Conservation (phyloP, 2,888 invertebrate genomes). For the Drosophila birchii region DNA sequence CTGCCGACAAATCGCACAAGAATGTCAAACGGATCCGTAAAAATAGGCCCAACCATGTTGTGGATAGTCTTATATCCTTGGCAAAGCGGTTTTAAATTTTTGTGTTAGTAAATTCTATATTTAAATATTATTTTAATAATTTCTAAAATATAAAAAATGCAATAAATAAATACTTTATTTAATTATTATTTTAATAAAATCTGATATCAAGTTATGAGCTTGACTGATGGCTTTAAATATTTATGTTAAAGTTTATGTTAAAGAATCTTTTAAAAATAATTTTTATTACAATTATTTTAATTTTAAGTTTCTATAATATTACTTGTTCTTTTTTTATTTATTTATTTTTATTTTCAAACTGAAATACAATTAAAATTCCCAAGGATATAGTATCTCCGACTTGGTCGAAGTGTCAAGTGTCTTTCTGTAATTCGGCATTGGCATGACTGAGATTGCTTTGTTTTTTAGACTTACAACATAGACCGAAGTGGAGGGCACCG, state of each 20-base stretch:
- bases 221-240: too few relatives aligned
- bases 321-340: too few relatives aligned
- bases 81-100: neutral
- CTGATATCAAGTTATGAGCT: too few relatives aligned
- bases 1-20: slow-evolving; percentile 42
- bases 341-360: neutral
- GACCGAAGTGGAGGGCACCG: slow-evolving; percentile 91
- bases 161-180: too few relatives aligned
- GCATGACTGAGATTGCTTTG: slow-evolving; percentile 55
- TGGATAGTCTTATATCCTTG: slow-evolving; percentile 18
- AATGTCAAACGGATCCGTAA: slow-evolving; percentile 23
- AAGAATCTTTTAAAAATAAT: too few relatives aligned
- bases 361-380: neutral
- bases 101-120: neutral
- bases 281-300: too few relatives aligned
- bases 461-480: slow-evolving; percentile 88
- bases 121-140: too few relatives aligned
- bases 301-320: too few relatives aligned
- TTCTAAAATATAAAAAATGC: too few relatives aligned
- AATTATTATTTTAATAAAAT: too few relatives aligned
- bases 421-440: slow-evolving; percentile 29
- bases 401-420: slow-evolving; percentile 21
- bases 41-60: slow-evolving; percentile 19
- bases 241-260: too few relatives aligned
- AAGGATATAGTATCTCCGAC: slow-evolving; percentile 36